Conservation (phyloP, 2,888 invertebrate species). For the Cerceris ruficornis region DNA sequence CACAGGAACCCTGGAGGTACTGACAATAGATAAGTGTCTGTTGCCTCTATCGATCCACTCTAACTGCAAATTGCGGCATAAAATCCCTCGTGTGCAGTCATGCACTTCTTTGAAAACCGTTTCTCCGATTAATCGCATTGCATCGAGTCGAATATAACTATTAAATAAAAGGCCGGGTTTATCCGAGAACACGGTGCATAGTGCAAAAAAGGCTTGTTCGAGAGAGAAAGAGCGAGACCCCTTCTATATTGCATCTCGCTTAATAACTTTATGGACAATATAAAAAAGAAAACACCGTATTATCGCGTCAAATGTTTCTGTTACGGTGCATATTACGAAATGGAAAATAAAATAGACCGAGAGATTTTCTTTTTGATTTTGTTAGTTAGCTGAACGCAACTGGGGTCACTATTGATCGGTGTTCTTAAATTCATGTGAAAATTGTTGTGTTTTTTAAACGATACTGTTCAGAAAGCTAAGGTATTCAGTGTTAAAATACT, state of each 20-base stretch:
- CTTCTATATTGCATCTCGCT: neutral
- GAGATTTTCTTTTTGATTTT: too few species aligned
- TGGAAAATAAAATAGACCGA: too few species aligned
- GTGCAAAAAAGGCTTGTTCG: neutral
- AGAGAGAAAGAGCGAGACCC: too few species aligned
- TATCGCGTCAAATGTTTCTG: too few species aligned
- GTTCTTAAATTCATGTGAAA: too few species aligned
- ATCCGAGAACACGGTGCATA: constrained; percentile 22
- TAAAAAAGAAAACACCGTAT: neutral
- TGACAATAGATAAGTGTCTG: constrained; percentile 22
- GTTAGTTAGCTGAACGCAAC: too few species aligned
- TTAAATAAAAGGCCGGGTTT: constrained; percentile 31
- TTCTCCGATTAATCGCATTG: constrained; percentile 45
- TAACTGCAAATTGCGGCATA: constrained; percentile 37
- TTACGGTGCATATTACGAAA: too few species aligned
- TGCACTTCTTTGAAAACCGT: constrained; percentile 48
- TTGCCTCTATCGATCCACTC: constrained; percentile 25
- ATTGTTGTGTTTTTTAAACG: too few species aligned
- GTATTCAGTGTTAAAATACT: too few species aligned
- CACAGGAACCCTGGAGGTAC: constrained; percentile 7
- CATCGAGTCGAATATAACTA: constrained; percentile 34
- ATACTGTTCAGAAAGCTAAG: too few species aligned
- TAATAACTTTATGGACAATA: neutral
- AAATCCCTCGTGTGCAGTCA: constrained; percentile 44
- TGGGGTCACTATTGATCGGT: too few species aligned